Percentiles rank a stretch among this genome's conserved stretches.
Conservation (phyloP, 2,888 invertebrate species). For the Sceliomorpha sp. region DNA sequence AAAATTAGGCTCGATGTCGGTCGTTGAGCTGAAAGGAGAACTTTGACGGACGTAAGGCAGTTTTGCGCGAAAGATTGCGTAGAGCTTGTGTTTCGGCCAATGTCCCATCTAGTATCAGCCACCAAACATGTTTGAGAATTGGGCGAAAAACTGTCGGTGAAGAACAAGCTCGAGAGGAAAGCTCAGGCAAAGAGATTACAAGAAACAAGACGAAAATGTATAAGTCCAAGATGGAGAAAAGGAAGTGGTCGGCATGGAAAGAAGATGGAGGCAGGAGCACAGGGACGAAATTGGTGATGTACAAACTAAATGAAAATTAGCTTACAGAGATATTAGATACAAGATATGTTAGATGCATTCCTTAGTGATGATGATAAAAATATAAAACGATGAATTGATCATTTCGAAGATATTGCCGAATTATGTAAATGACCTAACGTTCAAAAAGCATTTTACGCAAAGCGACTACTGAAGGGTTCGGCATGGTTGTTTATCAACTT, state of each 20-base stretch:
- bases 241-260: background rate
- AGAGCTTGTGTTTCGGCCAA: too few species aligned
- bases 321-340: slow-evolving; percentile 44
- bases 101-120: too few species aligned
- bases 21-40: too few species aligned
- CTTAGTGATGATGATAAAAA: slow-evolving; percentile 30
- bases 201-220: slow-evolving; percentile 25
- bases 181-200: slow-evolving; percentile 14
- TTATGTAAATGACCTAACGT: slow-evolving; percentile 40
- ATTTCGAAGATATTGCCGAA: slow-evolving; percentile 50
- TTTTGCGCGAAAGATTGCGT: too few species aligned
- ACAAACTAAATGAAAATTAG: slow-evolving; percentile 5
- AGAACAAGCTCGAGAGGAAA: too few species aligned
- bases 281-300: too few species aligned
- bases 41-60: too few species aligned
- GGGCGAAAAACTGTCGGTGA: too few species aligned
- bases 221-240: too few species aligned
- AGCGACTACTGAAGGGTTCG: slow-evolving; percentile 41
- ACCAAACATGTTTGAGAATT: too few species aligned
- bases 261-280: too few species aligned
- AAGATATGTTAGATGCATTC: slow-evolving; percentile 37
- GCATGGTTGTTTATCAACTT: slow-evolving; percentile 42
- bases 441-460: slow-evolving; percentile 49
- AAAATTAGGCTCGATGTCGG: too few species aligned
- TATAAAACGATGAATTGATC: slow-evolving; percentile 43